These are phyloP conservation scores for Ooceraea biroi DNA, from an alignment of 1,140 invertebrate species.

Conservation along the genomic window DNA sequence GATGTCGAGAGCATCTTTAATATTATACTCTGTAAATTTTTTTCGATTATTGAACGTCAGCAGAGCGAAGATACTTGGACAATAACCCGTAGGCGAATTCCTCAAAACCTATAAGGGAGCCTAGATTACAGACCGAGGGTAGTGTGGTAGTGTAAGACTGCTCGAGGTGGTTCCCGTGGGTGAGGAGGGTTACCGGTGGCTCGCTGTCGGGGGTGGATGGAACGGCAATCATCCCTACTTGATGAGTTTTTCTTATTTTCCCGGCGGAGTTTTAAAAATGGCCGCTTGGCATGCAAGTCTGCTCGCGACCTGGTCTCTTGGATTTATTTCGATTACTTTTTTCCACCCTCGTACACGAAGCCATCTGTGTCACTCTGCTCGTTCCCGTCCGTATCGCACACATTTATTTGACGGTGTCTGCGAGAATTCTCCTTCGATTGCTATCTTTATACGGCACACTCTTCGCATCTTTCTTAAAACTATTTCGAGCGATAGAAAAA, in stretches of 20 bases:
- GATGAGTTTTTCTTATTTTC: slow-evolving; percentile 83
- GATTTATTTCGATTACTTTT: slow-evolving; percentile 81
- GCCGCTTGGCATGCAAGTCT: slow-evolving; percentile 80
- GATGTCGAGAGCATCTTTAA: slow-evolving; percentile 7
- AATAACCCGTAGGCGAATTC: slow-evolving; percentile 74
- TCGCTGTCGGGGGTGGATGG: slow-evolving; percentile 60
- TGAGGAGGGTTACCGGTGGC: slow-evolving; percentile 58
- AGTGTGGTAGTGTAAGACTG: slow-evolving; percentile 27
- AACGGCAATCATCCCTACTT: slow-evolving; percentile 80
- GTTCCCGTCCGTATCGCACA: slow-evolving; percentile 32
- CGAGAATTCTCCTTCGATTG: slow-evolving; percentile 23
- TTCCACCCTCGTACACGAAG: slow-evolving; percentile 66
- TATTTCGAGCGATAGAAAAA: neutral
- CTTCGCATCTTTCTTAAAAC: neutral
- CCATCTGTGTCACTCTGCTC: slow-evolving; percentile 66
- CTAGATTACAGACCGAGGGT: slow-evolving; percentile 70
- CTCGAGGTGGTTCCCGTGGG: slow-evolving; percentile 68
- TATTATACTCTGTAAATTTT: slow-evolving; percentile 52
- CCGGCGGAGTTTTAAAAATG: slow-evolving; percentile 82
- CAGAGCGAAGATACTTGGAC: slow-evolving; percentile 70
- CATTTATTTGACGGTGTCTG: slow-evolving; percentile 30
- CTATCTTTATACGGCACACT: slow-evolving; percentile 1
- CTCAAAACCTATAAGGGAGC: slow-evolving; percentile 46
- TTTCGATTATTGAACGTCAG: slow-evolving; percentile 71
- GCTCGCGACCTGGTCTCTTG: slow-evolving; percentile 63